Percentiles rank a stretch among this genome's conserved stretches.
phyloP scores from a whole-genome alignment of 2,797 vertebrate species.

The Geotrypetes seraphini region DNA sequence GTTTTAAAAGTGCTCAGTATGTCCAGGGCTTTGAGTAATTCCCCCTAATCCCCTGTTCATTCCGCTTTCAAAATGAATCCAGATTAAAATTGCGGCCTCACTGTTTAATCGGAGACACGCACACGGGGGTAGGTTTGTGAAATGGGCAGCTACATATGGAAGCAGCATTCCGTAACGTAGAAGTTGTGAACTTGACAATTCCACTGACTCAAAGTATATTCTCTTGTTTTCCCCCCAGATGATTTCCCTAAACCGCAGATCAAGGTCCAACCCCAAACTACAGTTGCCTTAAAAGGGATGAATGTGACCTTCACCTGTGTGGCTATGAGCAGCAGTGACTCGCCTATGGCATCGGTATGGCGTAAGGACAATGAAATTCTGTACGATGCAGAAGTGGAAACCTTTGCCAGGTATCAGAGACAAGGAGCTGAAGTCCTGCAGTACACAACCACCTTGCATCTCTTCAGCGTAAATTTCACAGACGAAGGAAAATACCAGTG shows the following conservation, averaged over 20 bases:
- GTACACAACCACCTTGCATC: slow-evolving; percentile 56
- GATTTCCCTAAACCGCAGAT: slow-evolving; percentile 68
- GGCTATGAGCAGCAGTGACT: slow-evolving; percentile 65
- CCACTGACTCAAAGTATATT: too few relatives aligned
- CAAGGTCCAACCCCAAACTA: slow-evolving; percentile 53
- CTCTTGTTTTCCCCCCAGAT: slow-evolving; percentile 39
- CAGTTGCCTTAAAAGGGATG: slow-evolving; percentile 47
- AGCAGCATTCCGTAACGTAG: too few relatives aligned
- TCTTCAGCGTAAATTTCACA: slow-evolving; percentile 67
- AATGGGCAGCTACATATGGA: too few relatives aligned
- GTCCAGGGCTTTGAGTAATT: too few relatives aligned
- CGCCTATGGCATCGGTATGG: slow-evolving; percentile 58
- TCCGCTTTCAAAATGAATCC: too few relatives aligned
- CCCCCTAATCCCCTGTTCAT: too few relatives aligned
- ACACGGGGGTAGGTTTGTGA: too few relatives aligned
- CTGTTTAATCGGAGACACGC: too few relatives aligned
- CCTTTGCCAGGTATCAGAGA: slow-evolving; percentile 57
- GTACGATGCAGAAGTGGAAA: slow-evolving; percentile 55
- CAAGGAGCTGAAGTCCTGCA: slow-evolving; percentile 49
- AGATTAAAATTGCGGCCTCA: too few relatives aligned
- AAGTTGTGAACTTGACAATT: too few relatives aligned
- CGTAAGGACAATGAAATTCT: slow-evolving; percentile 62
- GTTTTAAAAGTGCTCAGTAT: too few relatives aligned
- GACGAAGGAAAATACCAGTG: slow-evolving; percentile 74
- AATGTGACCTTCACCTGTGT: slow-evolving; percentile 57